Percentiles rank a stretch among this genome's conserved stretches.
phyloP scores from a whole-genome alignment of 2,888 invertebrate species.

The Rhagium mordax region DNA sequence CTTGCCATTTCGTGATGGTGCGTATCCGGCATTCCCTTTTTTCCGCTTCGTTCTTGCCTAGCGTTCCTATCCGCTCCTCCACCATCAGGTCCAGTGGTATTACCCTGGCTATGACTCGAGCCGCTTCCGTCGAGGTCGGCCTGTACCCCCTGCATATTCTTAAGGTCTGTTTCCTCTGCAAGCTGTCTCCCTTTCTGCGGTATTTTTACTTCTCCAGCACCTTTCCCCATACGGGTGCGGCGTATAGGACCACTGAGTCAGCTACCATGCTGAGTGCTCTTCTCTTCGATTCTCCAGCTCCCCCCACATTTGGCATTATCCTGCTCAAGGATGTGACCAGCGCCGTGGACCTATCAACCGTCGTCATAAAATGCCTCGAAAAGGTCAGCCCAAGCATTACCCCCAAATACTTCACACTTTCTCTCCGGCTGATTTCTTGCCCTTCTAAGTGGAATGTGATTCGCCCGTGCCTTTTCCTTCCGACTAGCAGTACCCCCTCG shows the following conservation, averaged over 20 bases:
- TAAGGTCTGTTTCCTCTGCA: background rate
- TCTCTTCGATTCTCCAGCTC: background rate
- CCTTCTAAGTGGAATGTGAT: too few relatives aligned
- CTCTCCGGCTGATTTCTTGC: too few relatives aligned
- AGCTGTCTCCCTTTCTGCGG: background rate
- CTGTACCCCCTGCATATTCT: background rate
- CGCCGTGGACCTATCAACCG: too few relatives aligned
- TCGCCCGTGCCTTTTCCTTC: background rate
- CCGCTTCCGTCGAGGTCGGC: background rate
- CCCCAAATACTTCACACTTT: background rate
- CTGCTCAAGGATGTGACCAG: too few relatives aligned
- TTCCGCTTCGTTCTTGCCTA: background rate
- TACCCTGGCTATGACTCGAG: background rate
- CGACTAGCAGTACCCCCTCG: background rate
- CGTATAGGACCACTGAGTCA: background rate
- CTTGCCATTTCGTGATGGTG: background rate
- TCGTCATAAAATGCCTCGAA: too few relatives aligned
- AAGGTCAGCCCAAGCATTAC: background rate
- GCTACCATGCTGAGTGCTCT: background rate
- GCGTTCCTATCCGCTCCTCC: background rate
- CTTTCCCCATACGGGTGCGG: background rate
- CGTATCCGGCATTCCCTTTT: background rate
- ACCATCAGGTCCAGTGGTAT: background rate
- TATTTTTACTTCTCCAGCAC: background rate
- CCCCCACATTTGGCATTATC: too few relatives aligned